Conservation (phyloP, 2,113 vertebrate species). For the Ornithorhynchus anatinus region DNA sequence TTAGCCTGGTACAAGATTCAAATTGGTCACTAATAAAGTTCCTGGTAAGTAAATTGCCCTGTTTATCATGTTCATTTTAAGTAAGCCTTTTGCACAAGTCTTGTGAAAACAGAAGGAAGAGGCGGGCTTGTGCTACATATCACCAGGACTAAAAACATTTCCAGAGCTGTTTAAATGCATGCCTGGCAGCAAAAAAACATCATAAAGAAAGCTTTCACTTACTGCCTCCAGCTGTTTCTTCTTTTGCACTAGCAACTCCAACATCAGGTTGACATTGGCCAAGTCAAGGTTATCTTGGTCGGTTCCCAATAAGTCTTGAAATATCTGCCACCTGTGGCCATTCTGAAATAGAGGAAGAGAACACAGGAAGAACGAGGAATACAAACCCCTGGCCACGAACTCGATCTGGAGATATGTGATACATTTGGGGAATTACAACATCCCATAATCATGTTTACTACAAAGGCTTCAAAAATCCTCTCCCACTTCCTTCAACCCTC, state of each 20-base stretch:
- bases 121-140: background rate
- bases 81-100: too few relatives aligned
- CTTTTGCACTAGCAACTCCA: constrained; percentile 95
- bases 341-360: constrained; percentile 76
- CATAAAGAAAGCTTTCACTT: constrained; percentile 50
- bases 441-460: background rate
- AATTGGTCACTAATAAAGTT: too few relatives aligned
- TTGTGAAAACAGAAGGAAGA: background rate
- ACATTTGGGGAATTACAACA: constrained; percentile 11
- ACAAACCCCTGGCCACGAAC: background rate
- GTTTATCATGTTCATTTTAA: too few relatives aligned
- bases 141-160: constrained; percentile 4
- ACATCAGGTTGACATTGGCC: constrained; percentile 96
- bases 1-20: too few relatives aligned
- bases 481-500: background rate
- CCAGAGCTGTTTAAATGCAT: background rate
- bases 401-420: background rate
- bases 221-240: constrained; percentile 98
- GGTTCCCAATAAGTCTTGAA: constrained; percentile 91
- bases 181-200: background rate
- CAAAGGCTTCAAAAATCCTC: background rate
- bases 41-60: too few relatives aligned
- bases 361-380: background rate
- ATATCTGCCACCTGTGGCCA: constrained; percentile 94
- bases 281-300: constrained; percentile 97